Conservation (phyloP, 2,888 invertebrate species). For the Cerastis rubricosa region DNA sequence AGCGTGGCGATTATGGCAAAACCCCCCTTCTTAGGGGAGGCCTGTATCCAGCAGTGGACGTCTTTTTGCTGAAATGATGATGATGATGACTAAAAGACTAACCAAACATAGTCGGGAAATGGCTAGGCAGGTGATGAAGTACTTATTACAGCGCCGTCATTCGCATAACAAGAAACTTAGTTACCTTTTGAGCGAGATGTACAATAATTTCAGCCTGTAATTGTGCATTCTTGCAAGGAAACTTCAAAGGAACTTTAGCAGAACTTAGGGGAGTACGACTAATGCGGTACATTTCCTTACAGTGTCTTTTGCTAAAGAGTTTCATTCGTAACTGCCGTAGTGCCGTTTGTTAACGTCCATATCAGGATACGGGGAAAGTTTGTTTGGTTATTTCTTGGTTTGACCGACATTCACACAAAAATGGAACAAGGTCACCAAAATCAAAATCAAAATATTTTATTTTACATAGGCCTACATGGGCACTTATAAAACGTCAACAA, state of each 20-base stretch:
- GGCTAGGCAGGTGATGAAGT: background rate
- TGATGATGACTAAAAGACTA: too few relatives aligned
- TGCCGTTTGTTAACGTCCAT: background rate
- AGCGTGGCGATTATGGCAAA: too few relatives aligned
- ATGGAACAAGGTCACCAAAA: too few relatives aligned
- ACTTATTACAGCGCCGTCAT: background rate
- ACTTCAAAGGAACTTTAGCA: background rate
- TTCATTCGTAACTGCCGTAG: background rate
- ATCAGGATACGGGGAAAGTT: background rate
- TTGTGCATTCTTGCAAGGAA: background rate
- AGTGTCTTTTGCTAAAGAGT: background rate
- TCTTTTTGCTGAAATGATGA: too few relatives aligned
- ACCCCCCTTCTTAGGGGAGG: too few relatives aligned
- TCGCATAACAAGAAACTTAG: background rate
- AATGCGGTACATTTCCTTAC: background rate
- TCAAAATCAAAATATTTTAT: too few relatives aligned
- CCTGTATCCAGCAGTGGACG: too few relatives aligned
- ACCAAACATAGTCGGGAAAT: too few relatives aligned
- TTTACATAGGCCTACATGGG: too few relatives aligned
- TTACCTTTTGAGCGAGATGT: background rate
- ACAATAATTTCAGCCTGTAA: background rate
- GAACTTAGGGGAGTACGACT: background rate
- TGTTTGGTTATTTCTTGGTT: background rate
- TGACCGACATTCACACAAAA: background rate
- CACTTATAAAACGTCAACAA: too few relatives aligned